phyloP scores from a whole-genome alignment of 2,113 vertebrate genomes.

The Mormoops blainvillei region DNA sequence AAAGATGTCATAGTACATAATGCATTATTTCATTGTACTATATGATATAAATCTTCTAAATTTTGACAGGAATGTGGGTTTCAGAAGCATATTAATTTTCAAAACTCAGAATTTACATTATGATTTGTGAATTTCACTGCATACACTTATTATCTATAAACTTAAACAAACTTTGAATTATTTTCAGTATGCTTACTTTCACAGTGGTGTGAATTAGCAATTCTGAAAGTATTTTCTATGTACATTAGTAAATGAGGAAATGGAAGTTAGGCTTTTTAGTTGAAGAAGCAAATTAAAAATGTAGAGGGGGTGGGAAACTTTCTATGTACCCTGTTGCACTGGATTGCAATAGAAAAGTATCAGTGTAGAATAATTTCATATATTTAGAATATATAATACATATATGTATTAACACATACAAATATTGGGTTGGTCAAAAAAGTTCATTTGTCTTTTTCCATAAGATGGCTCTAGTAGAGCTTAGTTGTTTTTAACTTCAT shows the following conservation, averaged over 20 bases:
- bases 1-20: neutral
- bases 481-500: too few relatives aligned
- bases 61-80: neutral
- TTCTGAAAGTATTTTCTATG: neutral
- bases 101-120: neutral
- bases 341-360: neutral
- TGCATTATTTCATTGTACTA: neutral
- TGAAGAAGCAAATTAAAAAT: neutral
- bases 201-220: neutral
- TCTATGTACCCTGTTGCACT: neutral
- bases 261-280: neutral
- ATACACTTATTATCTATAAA: neutral
- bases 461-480: too few relatives aligned
- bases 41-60: neutral
- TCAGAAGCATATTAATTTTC: neutral
- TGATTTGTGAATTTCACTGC: neutral
- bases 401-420: neutral
- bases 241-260: neutral
- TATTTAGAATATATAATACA: neutral
- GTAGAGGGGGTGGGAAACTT: neutral
- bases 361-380: neutral
- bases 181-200: neutral
- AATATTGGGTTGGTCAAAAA: neutral
- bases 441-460: too few relatives aligned
- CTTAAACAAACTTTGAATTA: neutral